Percentiles rank a stretch among this genome's conserved stretches.
Conservation (phyloP, 2,888 invertebrate genomes). For the Pharmacophagus antenor region DNA sequence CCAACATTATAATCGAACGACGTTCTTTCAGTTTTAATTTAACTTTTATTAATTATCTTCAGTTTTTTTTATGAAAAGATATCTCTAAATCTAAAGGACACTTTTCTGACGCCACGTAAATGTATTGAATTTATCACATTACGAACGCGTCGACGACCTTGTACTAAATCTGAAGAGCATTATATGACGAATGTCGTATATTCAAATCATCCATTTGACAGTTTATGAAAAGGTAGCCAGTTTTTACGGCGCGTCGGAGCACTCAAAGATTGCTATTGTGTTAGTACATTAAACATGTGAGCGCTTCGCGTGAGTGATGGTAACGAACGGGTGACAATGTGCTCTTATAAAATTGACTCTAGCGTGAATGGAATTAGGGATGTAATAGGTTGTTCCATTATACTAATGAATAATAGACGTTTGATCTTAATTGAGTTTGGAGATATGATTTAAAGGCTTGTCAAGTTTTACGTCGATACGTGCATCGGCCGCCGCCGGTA, state of each 20-base stretch:
- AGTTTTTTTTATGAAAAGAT: too few species aligned
- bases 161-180: conserved; percentile 61
- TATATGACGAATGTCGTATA: conserved; percentile 72
- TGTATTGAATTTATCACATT: not conserved
- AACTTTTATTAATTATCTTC: too few species aligned
- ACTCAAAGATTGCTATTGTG: conserved; percentile 53
- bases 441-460: conserved; percentile 70
- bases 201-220: conserved; percentile 64
- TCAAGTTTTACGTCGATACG: conserved; percentile 45
- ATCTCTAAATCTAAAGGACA: not conserved
- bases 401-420: conserved; percentile 59
- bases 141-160: conserved; percentile 33
- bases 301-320: conserved; percentile 70
- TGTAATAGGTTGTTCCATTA: conserved; percentile 63
- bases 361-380: conserved; percentile 69
- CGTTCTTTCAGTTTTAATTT: too few species aligned
- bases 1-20: too few species aligned
- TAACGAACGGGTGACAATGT: conserved; percentile 63
- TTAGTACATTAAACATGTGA: conserved; percentile 59
- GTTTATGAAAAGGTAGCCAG: conserved; percentile 62
- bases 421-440: conserved; percentile 65
- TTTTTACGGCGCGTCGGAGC: conserved; percentile 55
- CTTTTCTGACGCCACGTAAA: not conserved
- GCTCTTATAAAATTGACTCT: conserved; percentile 70
- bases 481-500: conserved; percentile 42